Evolutionary conservation across 2,113 vertebrate genomes (phyloP).

Genomic region (Sciurus niger): DNA sequence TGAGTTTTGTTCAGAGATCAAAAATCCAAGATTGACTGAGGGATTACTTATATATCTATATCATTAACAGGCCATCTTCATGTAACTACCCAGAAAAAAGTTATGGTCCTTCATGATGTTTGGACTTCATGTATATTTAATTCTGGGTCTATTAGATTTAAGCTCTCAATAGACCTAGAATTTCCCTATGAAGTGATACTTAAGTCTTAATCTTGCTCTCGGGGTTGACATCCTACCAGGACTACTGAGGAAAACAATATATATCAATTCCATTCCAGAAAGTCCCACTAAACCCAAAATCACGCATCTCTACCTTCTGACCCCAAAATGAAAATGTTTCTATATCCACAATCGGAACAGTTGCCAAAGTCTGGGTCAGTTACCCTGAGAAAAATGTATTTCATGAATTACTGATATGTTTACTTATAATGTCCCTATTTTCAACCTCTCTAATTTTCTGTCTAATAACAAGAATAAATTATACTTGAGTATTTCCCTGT

Average conservation of each 20-base stretch:
- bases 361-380: neutral
- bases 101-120: neutral
- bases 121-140: neutral
- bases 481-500: neutral
- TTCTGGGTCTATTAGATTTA: neutral
- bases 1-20: neutral
- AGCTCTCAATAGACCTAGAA: neutral
- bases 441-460: neutral
- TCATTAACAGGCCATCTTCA: neutral
- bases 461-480: neutral
- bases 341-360: neutral
- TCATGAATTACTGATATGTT: neutral
- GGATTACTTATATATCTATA: neutral
- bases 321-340: neutral
- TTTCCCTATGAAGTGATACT: neutral
- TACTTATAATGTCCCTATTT: neutral
- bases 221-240: neutral
- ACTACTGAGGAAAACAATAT: neutral
- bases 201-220: neutral
- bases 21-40: neutral
- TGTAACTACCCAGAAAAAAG: neutral
- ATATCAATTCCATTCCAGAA: neutral
- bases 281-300: neutral
- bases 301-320: neutral
- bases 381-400: neutral